phyloP scores from a whole-genome alignment of 2,888 invertebrate genomes.

The Formica aserva region DNA sequence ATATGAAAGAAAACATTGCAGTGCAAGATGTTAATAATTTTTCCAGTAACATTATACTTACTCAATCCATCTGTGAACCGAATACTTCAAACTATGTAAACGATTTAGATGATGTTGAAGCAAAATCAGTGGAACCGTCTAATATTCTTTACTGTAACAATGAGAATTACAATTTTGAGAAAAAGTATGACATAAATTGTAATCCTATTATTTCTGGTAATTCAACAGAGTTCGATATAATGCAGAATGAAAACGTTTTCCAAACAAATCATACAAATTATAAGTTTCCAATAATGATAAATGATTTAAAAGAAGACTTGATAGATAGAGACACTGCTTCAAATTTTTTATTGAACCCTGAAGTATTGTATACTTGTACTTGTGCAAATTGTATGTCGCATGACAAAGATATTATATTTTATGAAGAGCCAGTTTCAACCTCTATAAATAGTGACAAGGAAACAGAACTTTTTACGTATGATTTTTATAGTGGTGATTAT shows the following conservation, averaged over 20 bases:
- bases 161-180: not conserved
- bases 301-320: not conserved
- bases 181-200: constrained; percentile 41
- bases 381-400: constrained; percentile 31
- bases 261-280: not conserved
- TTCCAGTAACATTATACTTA: constrained; percentile 56
- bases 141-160: not conserved
- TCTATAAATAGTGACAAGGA: not conserved
- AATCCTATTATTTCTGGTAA: constrained; percentile 45
- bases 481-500: constrained; percentile 11
- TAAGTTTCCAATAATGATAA: not conserved
- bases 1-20: not conserved
- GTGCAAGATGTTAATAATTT: constrained; percentile 49
- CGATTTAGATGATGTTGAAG: not conserved
- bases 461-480: not conserved
- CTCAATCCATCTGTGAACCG: constrained; percentile 35
- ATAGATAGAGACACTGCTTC: not conserved
- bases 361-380: constrained; percentile 28
- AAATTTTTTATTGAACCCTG: not conserved
- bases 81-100: not conserved
- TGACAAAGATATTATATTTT: constrained; percentile 28
- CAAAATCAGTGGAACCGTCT: not conserved
- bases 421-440: constrained; percentile 22
- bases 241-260: not conserved
- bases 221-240: not conserved